Base-by-base conservation (phyloP, 2,888 invertebrate genomes). In the Ganaspis brasiliensis region DNA sequence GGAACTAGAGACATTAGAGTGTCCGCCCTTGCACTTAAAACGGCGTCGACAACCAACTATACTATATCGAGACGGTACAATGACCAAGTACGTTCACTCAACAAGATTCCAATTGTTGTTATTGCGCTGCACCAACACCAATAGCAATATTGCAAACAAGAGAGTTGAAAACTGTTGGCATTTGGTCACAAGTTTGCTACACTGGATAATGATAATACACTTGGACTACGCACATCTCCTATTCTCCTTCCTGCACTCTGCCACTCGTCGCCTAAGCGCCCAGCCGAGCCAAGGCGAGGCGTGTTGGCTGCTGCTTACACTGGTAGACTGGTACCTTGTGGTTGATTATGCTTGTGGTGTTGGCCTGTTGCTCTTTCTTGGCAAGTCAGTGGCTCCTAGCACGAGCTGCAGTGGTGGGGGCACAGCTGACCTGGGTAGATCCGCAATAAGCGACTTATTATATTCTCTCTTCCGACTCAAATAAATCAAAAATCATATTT, bases 331-430 rank as follows among this genome's bases (percentile, higher is more conserved):
- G 31, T 31, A 31, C 52, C 19, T 31, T 45, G 26, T 59, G 26
- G 26, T 59, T 26, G 59, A 40, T 24, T 45, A 45, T 67, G 59
- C 67, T 24, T 45, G 67, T 67, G 21, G 24, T 24, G 21, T 45
- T 84, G 52, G n/a, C n/a, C 52, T 85, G 85, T 85, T 85, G 87
- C 84, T 87, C 85, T 88, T 87, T 86, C 86, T 85, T 85, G 83
- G 81, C 82, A 79, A 84, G 83, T 81, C 80, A 82, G 83, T 82
- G 79, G 61, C 76, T 79, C 73, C 81, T 73, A 73, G 59, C 52
- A 75, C 80, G 75, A 72, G 77, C 63, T 37, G 70, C 14, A 49
- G 74, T 73, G 71, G 83, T 78, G 79, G 81, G 77, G 79, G 79
- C 63, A 67, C 57, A 73, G 19, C 26, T 72, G 78, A 63, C 72